Conservation (phyloP, 2,888 invertebrate genomes). For the Ichneumoninae sp. region DNA sequence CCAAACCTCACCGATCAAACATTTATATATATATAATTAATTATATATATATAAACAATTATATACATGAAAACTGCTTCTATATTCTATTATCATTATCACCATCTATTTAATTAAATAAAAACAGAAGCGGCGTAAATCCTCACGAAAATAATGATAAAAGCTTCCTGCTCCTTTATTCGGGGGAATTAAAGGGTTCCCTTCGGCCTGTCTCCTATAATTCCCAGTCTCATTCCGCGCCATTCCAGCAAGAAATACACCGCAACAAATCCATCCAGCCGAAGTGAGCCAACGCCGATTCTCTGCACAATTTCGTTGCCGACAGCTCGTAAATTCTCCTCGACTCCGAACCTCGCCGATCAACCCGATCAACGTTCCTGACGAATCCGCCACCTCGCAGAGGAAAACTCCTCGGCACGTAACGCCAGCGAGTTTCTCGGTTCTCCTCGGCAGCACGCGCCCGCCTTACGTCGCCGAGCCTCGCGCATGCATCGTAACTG, state of each 20-base stretch:
- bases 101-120: too few relatives aligned
- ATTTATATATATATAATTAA: too few relatives aligned
- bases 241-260: not conserved
- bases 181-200: not conserved
- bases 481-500: constrained; percentile 37
- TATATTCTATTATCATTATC: not conserved
- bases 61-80: not conserved
- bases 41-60: too few relatives aligned
- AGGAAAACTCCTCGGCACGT: constrained; percentile 9
- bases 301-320: not conserved
- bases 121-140: too few relatives aligned
- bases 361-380: not conserved
- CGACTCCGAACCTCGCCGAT: not conserved
- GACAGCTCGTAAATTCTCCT: not conserved
- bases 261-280: not conserved
- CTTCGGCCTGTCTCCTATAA: not conserved
- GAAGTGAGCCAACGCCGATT: not conserved
- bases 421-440: not conserved
- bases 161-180: too few relatives aligned
- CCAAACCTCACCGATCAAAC: too few relatives aligned
- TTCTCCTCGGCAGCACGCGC: constrained; percentile 7
- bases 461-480: not conserved
- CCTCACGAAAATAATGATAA: too few relatives aligned
- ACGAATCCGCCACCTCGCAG: not conserved
- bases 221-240: not conserved